Percentiles rank a stretch among this genome's conserved stretches.
These are phyloP conservation scores for Oophaga pumilio DNA, from an alignment of 2,113 vertebrate genomes.

Conservation along the genomic window DNA sequence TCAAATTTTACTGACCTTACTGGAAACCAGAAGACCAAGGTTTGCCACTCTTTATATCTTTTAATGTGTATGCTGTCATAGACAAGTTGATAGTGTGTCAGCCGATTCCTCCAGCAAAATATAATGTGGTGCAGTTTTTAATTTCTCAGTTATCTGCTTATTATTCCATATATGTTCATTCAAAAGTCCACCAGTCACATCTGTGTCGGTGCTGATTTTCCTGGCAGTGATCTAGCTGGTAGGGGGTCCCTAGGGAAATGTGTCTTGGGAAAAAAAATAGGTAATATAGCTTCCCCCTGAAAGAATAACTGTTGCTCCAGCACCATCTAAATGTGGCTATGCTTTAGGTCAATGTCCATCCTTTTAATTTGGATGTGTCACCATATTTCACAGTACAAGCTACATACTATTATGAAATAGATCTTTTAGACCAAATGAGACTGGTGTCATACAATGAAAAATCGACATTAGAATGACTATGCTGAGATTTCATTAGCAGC, in stretches of 20 bases:
- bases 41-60: conserved; percentile 67
- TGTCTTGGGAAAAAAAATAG: neutral
- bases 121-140: neutral
- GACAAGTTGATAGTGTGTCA: neutral
- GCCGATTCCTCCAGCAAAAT: neutral
- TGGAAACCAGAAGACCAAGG: conserved; percentile 90
- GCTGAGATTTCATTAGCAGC: too few relatives aligned
- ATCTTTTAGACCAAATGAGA: too few relatives aligned
- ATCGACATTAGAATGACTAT: too few relatives aligned
- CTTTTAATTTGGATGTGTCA: neutral
- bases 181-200: neutral
- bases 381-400: too few relatives aligned
- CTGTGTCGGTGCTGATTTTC: neutral
- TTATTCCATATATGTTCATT: neutral
- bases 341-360: neutral
- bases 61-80: neutral
- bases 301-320: neutral
- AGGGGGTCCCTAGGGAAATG: neutral
- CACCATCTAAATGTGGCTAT: neutral
- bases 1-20: conserved; percentile 89
- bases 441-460: too few relatives aligned
- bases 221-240: neutral
- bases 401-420: too few relatives aligned
- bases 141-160: neutral
- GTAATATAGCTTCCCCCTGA: neutral